Percentiles rank a stretch among this genome's conserved stretches.
Evolutionary conservation across 1,140 invertebrate species (phyloP).

Genomic region (Saxidomus purpurata): DNA sequence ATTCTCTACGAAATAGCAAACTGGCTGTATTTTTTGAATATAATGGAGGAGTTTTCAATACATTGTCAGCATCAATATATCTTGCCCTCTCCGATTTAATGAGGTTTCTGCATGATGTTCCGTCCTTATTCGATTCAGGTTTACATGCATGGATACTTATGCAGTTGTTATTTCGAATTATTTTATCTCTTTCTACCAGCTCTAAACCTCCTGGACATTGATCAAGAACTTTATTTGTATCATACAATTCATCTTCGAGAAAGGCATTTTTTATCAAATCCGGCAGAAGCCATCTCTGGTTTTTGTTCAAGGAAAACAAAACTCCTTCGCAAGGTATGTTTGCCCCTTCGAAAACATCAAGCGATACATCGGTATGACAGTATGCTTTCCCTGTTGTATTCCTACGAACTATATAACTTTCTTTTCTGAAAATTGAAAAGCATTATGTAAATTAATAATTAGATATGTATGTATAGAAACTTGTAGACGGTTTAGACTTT

Average conservation of each 20-base stretch:
- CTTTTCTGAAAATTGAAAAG: not conserved
- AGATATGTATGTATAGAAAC: too few species aligned
- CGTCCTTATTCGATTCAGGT: not conserved
- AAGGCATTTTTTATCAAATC: not conserved
- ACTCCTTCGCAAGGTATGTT: not conserved
- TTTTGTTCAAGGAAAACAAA: not conserved
- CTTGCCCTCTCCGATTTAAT: not conserved
- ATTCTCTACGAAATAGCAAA: not conserved
- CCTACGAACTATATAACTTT: not conserved
- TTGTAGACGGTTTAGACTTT: too few species aligned
- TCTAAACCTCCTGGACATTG: not conserved
- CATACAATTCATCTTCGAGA: not conserved
- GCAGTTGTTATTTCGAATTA: not conserved
- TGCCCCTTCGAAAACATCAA: not conserved
- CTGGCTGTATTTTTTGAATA: not conserved
- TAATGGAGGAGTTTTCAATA: not conserved
- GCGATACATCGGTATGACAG: not conserved
- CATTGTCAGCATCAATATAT: slow-evolving; percentile 20
- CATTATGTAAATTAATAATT: too few species aligned
- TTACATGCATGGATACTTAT: not conserved
- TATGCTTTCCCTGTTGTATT: not conserved
- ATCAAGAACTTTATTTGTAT: not conserved
- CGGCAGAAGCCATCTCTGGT: slow-evolving; percentile 18
- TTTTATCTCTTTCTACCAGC: not conserved
- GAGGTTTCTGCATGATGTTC: not conserved